phyloP scores from a whole-genome alignment of 1,140 invertebrate species.

The Helicoverpa armigera region DNA sequence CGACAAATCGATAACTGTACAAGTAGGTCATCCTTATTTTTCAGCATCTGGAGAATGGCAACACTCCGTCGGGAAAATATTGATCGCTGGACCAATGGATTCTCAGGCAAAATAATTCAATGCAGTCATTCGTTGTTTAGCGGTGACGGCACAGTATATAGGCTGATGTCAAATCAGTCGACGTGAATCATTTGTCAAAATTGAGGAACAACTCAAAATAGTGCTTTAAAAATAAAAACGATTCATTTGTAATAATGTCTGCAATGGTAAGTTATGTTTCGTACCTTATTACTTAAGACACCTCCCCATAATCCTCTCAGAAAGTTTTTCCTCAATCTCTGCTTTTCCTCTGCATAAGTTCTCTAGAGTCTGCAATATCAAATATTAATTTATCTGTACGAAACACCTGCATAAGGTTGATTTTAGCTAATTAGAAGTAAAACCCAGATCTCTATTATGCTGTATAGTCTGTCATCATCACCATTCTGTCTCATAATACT shows the following conservation, averaged over 20 bases:
- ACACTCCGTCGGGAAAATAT: constrained; percentile 42
- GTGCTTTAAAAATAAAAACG: constrained; percentile 4
- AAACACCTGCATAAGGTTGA: constrained; percentile 38
- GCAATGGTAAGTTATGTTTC: constrained; percentile 74
- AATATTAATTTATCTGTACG: constrained; percentile 32
- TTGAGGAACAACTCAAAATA: constrained; percentile 58
- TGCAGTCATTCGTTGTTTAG: constrained; percentile 71
- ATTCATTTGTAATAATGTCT: constrained; percentile 74
- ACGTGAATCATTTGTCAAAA: constrained; percentile 83
- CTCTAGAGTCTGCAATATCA: neutral
- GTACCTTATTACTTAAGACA: neutral
- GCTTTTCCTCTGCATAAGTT: neutral
- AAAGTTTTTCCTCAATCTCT: neutral
- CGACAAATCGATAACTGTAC: neutral
- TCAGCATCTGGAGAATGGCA: constrained; percentile 9
- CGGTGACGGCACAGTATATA: constrained; percentile 55
- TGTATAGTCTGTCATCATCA: constrained; percentile 4
- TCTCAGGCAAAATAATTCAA: constrained; percentile 56
- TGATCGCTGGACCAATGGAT: constrained; percentile 54
- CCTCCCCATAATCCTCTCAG: too few relatives aligned
- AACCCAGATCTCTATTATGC: neutral
- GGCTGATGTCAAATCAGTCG: constrained; percentile 74
- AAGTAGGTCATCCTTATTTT: neutral
- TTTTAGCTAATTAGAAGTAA: constrained; percentile 13
- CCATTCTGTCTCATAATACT: neutral